phyloP scores from a whole-genome alignment of 1,140 invertebrate genomes.

The Pseudomyrmex sp. region DNA sequence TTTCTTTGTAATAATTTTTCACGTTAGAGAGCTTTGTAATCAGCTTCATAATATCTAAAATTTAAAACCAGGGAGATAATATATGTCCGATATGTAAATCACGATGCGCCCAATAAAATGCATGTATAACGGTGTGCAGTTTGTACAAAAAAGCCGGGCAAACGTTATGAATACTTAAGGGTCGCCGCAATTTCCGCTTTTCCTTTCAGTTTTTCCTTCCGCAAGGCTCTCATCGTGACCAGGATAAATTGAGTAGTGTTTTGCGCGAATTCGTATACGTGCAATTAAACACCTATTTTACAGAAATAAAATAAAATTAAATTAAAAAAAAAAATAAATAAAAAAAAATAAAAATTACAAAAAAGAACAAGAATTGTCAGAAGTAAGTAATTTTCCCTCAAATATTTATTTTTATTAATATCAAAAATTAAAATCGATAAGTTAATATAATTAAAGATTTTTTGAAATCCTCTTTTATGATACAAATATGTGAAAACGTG shows the following conservation, averaged over 20 bases:
- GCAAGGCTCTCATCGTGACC: slow-evolving; percentile 9
- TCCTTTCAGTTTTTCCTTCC: slow-evolving; percentile 38
- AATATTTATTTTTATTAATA: not conserved
- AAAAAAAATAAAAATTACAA: slow-evolving; percentile 14
- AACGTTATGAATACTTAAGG: slow-evolving; percentile 58
- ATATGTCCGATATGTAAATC: slow-evolving; percentile 40
- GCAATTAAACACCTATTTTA: slow-evolving; percentile 33
- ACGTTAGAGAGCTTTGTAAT: not conserved
- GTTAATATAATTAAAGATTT: not conserved
- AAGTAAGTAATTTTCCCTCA: not conserved
- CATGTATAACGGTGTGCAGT: slow-evolving; percentile 1
- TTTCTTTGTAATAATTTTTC: not conserved
- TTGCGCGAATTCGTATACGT: slow-evolving; percentile 23
- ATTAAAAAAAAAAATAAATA: too few relatives aligned
- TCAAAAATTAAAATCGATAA: not conserved
- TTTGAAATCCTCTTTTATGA: not conserved
- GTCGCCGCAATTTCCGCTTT: slow-evolving; percentile 47
- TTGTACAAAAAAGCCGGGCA: slow-evolving; percentile 21
- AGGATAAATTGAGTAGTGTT: slow-evolving; percentile 65
- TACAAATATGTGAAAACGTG: not conserved
- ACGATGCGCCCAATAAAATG: slow-evolving; percentile 40
- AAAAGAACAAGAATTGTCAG: not conserved
- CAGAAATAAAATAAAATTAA: not conserved
- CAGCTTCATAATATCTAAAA: slow-evolving; percentile 14
- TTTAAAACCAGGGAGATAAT: slow-evolving; percentile 14